Evolutionary conservation across 1,140 invertebrate species (phyloP).

Genomic region (Brachionus manjavacas): DNA sequence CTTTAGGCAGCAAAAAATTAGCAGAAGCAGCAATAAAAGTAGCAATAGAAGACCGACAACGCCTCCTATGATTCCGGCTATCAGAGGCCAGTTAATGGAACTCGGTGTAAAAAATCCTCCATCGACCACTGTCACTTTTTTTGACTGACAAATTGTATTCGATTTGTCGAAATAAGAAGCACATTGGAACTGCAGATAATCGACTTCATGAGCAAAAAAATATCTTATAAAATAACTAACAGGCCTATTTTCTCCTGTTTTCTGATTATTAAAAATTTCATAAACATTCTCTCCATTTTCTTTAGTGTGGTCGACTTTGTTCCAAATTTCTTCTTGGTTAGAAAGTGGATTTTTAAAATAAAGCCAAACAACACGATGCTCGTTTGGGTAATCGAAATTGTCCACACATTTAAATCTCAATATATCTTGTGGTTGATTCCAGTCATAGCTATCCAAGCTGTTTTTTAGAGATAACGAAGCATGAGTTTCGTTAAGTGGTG

Average conservation of each 20-base stretch:
- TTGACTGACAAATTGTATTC: background rate
- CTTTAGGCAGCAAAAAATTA: constrained; percentile 2
- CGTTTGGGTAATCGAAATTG: constrained; percentile 9
- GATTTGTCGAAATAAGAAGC: background rate
- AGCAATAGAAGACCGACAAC: constrained; percentile 6
- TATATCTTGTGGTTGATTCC: background rate
- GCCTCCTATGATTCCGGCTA: constrained; percentile 31
- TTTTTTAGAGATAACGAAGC: background rate
- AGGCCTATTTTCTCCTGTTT: background rate
- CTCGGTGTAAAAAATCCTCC: background rate
- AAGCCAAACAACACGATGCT: background rate
- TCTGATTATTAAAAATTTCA: constrained; percentile 27
- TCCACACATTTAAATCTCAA: background rate
- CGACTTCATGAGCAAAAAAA: background rate
- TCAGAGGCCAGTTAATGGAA: background rate
- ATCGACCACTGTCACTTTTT: background rate
- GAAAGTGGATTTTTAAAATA: constrained; percentile 15
- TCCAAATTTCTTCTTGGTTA: background rate
- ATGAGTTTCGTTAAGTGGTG: background rate
- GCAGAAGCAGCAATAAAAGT: background rate
- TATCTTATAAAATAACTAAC: background rate
- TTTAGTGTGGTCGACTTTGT: background rate
- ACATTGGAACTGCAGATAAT: background rate
- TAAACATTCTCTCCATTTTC: background rate
- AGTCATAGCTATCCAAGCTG: background rate